Evolutionary conservation across 2,113 vertebrate genomes (phyloP), one percentile per base, ranked within the genome.

Genomic region (Burhinus bistriatus): DNA sequence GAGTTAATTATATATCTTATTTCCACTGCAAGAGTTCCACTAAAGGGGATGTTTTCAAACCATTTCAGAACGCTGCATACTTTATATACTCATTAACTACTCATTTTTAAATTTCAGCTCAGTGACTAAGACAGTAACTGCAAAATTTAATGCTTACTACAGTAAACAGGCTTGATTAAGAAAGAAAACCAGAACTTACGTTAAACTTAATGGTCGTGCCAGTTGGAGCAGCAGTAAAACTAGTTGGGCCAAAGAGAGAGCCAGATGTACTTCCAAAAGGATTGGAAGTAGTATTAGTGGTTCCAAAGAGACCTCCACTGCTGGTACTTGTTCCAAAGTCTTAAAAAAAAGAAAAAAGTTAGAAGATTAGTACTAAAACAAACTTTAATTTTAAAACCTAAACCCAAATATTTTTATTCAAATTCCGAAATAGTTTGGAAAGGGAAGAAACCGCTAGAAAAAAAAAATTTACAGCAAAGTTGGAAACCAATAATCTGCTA

Each of bases 201-300:
- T 99, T 99, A 93, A 99, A 99, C 64, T 99, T 99, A 29, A 99
- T 98, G 1, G 99, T 99, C 0, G 99, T 99, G 84, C 99, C 99
- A 32, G 99, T 99, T 38, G 99, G 99, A 36, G 99, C 95, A 22
- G 99, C 96, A 2, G 98, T 98, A 51, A 99, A 99, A 40, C 99
- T 99, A 1, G 99, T 98, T 2, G 99, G 97, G 30, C 99, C 99
- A 36, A 99, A 99, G 27, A 99, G 98, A 4, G 99, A 99, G 47
- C 97, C 98, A 30, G 99, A 98, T 0, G 99, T 97, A 14, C 98
- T 98, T 22, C 99, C 99, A 75, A 99, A 99, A 2, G 99, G 99
- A 91, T 99, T 99, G 47, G 99, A 98, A n/a, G 98, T 96, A 15
- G 99, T 99, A 96, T 99, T 99, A 26, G 99, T 99, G 34, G 99